phyloP scores from a whole-genome alignment of 2,113 vertebrate genomes.

The Hydrochoerus hydrochaeris region DNA sequence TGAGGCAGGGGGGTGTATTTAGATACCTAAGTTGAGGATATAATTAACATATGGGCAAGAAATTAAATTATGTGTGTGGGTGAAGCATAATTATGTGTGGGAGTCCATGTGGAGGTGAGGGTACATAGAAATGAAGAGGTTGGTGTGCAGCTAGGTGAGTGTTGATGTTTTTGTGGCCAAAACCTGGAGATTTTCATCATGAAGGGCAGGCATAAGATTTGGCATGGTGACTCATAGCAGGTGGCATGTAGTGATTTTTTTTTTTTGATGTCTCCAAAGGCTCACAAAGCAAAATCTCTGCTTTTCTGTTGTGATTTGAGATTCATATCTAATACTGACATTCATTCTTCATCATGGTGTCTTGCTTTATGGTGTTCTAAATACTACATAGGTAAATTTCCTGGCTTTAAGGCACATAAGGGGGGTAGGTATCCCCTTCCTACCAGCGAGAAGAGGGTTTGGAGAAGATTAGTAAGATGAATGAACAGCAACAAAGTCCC shows the following conservation, averaged over 20 bases:
- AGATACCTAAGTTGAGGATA: constrained; percentile 66
- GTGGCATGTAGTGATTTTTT: not conserved
- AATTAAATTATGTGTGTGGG: constrained; percentile 77
- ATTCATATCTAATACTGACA: not conserved
- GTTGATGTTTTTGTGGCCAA: constrained; percentile 42
- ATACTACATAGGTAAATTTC: not conserved
- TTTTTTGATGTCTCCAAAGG: not conserved
- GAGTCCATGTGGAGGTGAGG: constrained; percentile 50
- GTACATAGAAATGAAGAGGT: constrained; percentile 20
- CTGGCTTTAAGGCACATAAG: not conserved
- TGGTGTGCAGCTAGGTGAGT: not conserved
- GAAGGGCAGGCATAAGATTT: constrained; percentile 40
- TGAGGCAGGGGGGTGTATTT: constrained; percentile 73
- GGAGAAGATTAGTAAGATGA: not conserved
- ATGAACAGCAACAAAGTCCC: not conserved
- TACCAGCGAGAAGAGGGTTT: not conserved
- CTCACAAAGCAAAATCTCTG: constrained; percentile 2
- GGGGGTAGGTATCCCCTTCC: not conserved
- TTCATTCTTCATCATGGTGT: not conserved
- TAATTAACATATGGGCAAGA: constrained; percentile 77
- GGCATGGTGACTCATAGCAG: constrained; percentile 11
- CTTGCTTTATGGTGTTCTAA: not conserved
- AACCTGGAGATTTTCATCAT: constrained; percentile 50
- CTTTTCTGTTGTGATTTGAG: constrained; percentile 27
- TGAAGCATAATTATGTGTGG: constrained; percentile 69